Base-by-base conservation (phyloP, 2,888 invertebrate species). In the Phytoseiulus persimilis region DNA sequence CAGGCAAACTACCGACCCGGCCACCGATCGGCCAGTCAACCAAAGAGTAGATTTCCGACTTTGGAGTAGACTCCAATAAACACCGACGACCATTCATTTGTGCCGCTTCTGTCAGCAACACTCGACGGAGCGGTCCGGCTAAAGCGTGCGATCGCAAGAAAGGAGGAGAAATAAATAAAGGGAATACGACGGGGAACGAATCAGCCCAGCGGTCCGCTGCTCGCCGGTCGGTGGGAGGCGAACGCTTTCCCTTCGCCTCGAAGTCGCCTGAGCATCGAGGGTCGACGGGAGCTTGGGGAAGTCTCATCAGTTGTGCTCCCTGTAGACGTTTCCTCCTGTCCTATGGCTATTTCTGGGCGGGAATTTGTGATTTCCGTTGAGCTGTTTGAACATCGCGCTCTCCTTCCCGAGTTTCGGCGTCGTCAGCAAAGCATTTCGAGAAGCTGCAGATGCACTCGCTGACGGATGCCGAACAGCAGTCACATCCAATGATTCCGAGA, bases 1-100 rank as follows among this genome's bases (percentile, higher is more conserved):
- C 65, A 65, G 65, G 65, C 65, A 65, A 65, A 65, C 65, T 65
- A 65, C 65, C 65, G 65, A 65, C 65, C 65, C 65, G 65, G 65
- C 65, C 23, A 65, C 23, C 18, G 65, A 65, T 65, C 65, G 65
- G 14, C 23, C 65, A 65, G 65, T 65, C 65, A 23, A 65, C 9
- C 65, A 65, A 65, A 65, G 65, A 65, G 65, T 65, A 65, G 65
- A 65, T 65, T 65, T 65, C 65, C 65, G 65, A 65, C 65, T 65
- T 65, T 65, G 65, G 65, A 65, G 65, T 65, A 65, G 65, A 65
- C 65, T 65, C 65, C 65, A 65, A 65, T 65, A 65, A 65, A 65
- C 65, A 65, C 65, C 65, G 65, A 65, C 65, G 65, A 65, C 65
- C 65, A 65, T 65, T 65, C 65, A 65, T 65, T 65, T 65, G 65